phyloP scores from a whole-genome alignment of 2,888 invertebrate genomes.

The Eugnorisma glareosa region DNA sequence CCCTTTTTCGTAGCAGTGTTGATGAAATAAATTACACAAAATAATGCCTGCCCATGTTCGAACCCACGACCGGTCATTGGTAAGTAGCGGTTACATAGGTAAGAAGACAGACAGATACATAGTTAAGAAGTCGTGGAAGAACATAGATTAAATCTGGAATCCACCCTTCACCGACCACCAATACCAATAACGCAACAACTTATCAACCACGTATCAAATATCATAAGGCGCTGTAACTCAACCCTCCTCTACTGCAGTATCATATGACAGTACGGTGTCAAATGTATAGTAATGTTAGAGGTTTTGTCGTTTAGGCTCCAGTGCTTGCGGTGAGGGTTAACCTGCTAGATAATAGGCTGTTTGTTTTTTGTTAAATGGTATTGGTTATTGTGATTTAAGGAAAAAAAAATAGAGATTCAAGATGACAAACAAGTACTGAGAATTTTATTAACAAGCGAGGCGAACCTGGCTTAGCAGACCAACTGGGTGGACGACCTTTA shows the following conservation, averaged over 20 bases:
- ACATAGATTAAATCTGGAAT: neutral
- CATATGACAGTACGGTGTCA: constrained; percentile 36
- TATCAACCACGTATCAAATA: constrained; percentile 24
- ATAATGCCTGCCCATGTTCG: too few species aligned
- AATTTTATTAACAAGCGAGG: neutral
- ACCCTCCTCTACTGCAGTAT: constrained; percentile 16
- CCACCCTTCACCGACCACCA: constrained; percentile 1
- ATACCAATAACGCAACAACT: constrained; percentile 43
- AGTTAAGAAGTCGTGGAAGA: neutral
- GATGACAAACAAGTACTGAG: neutral
- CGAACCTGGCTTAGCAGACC: neutral
- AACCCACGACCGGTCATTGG: too few species aligned
- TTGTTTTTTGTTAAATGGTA: constrained; percentile 24
- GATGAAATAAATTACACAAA: too few species aligned
- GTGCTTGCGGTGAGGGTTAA: constrained; percentile 58
- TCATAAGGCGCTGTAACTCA: constrained; percentile 46
- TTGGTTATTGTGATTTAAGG: constrained; percentile 35
- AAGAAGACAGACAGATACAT: neutral
- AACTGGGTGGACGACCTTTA: neutral
- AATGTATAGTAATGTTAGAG: constrained; percentile 57
- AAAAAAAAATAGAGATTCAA: neutral
- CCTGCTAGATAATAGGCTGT: constrained; percentile 18
- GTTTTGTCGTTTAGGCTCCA: constrained; percentile 60
- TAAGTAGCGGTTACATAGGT: too few species aligned
- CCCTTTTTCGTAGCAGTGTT: too few species aligned